Base-by-base conservation (phyloP, 2,797 vertebrate genomes). In the Leptodactylus fallax region DNA sequence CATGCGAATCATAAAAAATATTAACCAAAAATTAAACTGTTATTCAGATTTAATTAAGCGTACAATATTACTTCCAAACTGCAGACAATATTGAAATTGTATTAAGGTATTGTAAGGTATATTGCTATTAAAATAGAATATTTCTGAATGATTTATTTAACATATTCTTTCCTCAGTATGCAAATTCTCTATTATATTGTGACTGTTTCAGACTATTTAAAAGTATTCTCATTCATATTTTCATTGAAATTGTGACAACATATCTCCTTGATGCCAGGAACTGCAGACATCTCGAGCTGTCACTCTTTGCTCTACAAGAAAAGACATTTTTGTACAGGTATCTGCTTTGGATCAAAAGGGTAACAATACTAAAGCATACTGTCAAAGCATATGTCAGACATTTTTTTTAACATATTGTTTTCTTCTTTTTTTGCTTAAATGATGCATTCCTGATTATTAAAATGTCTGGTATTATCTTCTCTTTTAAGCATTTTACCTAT, bases 311-410 rank as follows among this genome's bases (percentile, higher is more conserved):
- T 27, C 1, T 27, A 25, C 65, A 27, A 27, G 16, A 36, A 27
- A 69, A 69, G 23, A 36, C 65, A 27, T 69, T 69, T 69, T 69
- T 67, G n/a, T 36, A 36, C 23, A 13, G 65, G 65, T 69, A 69
- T 69, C 25, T 69, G 65, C 23, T 27, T 27, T 69, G 65, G 65
- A 69, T 69, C 25, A 69, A 69, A 69, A 69, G 65, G 23, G 12
- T 27, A 69, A 69, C 25, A 69, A 69, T 69, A 36, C 25, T 69
- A 14, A 36, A 69, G 65, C 65, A 69, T 69, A 69, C 14, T 69
- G 65, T 69, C 65, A 69, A 69, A 69, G 65, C 65, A 69, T 25
- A 67, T 67, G 63, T 67, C 63, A 67, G 23, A 67, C 10, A 25
- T 67, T n/a, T 23, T 67, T 25, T 36, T 12, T 25, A 69, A 69